phyloP scores from a whole-genome alignment of 2,113 vertebrate genomes.

The Caloenas nicobarica region DNA sequence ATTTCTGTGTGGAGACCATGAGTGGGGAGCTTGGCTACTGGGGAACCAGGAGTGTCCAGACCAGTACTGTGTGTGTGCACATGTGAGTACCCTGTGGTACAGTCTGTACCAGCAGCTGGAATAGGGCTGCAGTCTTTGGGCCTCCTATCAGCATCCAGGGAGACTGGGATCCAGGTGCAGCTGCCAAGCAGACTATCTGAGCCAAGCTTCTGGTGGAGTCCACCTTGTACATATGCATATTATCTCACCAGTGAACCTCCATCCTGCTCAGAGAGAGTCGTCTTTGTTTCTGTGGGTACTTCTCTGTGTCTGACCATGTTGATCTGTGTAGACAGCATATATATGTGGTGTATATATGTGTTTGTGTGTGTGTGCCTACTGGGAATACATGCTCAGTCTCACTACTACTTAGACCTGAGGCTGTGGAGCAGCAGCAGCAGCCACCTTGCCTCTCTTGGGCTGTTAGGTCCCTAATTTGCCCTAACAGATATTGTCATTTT shows the following conservation, averaged over 20 bases:
- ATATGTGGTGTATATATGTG: not conserved
- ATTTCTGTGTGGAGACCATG: not conserved
- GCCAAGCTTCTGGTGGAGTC: not conserved
- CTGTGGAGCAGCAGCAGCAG: not conserved
- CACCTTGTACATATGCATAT: not conserved
- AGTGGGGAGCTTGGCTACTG: not conserved
- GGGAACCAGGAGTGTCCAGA: not conserved
- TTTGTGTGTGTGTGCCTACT: not conserved
- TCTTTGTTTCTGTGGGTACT: not conserved
- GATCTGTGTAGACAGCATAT: not conserved
- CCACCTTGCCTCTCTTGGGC: not conserved
- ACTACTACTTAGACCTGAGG: not conserved
- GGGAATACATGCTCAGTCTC: not conserved
- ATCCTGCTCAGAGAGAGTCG: not conserved
- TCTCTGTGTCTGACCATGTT: not conserved
- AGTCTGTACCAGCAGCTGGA: not conserved
- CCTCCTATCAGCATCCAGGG: not conserved
- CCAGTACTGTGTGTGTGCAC: rapidly evolving
- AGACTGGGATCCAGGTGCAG: not conserved
- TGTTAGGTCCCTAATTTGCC: not conserved
- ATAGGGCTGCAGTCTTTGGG: not conserved
- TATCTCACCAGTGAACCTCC: not conserved
- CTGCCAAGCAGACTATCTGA: not conserved
- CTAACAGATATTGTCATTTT: not conserved
- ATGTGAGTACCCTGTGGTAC: not conserved